Conservation (phyloP, 2,113 vertebrate genomes). For the Centropristis striata region DNA sequence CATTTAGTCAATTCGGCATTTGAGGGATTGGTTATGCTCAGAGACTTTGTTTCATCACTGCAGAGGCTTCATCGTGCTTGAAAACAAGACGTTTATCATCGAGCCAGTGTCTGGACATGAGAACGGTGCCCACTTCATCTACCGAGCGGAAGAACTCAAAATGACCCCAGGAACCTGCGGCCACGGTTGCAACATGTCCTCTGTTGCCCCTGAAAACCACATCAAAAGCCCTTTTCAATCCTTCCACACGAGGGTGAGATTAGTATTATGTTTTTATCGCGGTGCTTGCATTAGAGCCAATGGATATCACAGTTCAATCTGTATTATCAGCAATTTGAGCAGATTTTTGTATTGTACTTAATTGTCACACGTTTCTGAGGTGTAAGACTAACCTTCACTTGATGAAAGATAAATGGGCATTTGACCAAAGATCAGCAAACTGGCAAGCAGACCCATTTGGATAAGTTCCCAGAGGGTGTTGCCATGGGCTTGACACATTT, state of each 20-base stretch:
- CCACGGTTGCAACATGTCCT: constrained; percentile 84
- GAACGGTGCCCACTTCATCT: constrained; percentile 86
- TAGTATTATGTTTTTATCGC: constrained; percentile 22
- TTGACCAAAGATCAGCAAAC: constrained; percentile 53
- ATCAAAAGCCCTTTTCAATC: constrained; percentile 67
- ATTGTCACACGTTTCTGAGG: constrained; percentile 19
- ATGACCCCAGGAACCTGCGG: constrained; percentile 89
- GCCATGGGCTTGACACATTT: constrained; percentile 67
- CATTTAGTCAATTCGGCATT: constrained; percentile 34
- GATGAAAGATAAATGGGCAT: constrained; percentile 48
- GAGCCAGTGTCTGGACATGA: constrained; percentile 86
- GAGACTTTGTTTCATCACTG: constrained; percentile 69
- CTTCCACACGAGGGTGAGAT: constrained; percentile 88
- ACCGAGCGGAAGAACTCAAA: constrained; percentile 84
- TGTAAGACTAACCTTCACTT: constrained; percentile 1
- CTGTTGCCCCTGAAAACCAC: constrained; percentile 52
- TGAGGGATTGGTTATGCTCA: constrained; percentile 39
- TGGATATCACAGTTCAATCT: constrained; percentile 12
- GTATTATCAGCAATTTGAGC: not conserved
- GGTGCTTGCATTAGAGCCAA: constrained; percentile 1
- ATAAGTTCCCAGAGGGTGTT: constrained; percentile 58
- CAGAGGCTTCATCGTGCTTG: constrained; percentile 93
- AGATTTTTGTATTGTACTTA: not conserved
- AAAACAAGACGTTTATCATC: constrained; percentile 90
- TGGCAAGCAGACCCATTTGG: constrained; percentile 50